Percentiles rank a stretch among this genome's conserved stretches.
Conservation (phyloP, 2,888 invertebrate genomes). For the Pandemis cinnamomeana region DNA sequence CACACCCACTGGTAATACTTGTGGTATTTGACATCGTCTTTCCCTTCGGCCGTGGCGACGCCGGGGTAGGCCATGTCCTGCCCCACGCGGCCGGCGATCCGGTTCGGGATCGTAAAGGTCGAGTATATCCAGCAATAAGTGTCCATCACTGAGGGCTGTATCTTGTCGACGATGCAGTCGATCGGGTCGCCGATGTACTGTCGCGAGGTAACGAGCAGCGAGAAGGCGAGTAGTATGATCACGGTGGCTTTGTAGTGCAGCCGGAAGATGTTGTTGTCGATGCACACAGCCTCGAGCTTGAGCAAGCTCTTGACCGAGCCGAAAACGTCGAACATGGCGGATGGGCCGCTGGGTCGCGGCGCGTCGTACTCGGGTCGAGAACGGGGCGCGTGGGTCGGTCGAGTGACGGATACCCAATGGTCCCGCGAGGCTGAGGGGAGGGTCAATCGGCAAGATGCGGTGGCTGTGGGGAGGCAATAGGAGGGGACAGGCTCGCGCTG, state of each 20-base stretch:
- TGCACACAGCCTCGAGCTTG: constrained; percentile 95
- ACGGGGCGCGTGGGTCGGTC: constrained; percentile 78
- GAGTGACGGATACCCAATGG: constrained; percentile 76
- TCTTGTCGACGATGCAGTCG: constrained; percentile 96
- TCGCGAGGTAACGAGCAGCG: constrained; percentile 95
- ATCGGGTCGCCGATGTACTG: constrained; percentile 99
- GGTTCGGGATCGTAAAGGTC: constrained; percentile 95
- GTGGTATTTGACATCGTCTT: constrained; percentile 94
- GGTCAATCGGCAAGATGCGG: constrained; percentile 43
- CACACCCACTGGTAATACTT: constrained; percentile 99
- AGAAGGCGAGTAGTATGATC: constrained; percentile 95
- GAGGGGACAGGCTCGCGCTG: constrained; percentile 12
- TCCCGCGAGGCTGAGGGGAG: constrained; percentile 45
- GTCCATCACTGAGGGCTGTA: constrained; percentile 95
- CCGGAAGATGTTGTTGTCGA: constrained; percentile 97
- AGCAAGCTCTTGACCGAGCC: constrained; percentile 96
- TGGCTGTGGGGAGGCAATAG: too few species aligned
- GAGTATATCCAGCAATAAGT: constrained; percentile 97
- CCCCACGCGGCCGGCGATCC: constrained; percentile 90
- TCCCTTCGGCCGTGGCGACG: constrained; percentile 90
- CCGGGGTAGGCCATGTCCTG: constrained; percentile 93
- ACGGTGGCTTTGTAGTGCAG: constrained; percentile 97
- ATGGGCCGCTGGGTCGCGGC: constrained; percentile 79
- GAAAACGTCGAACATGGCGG: constrained; percentile 96
- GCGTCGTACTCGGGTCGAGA: constrained; percentile 71